Conservation (phyloP, 2,888 invertebrate species). For the Halictus ligatus region DNA sequence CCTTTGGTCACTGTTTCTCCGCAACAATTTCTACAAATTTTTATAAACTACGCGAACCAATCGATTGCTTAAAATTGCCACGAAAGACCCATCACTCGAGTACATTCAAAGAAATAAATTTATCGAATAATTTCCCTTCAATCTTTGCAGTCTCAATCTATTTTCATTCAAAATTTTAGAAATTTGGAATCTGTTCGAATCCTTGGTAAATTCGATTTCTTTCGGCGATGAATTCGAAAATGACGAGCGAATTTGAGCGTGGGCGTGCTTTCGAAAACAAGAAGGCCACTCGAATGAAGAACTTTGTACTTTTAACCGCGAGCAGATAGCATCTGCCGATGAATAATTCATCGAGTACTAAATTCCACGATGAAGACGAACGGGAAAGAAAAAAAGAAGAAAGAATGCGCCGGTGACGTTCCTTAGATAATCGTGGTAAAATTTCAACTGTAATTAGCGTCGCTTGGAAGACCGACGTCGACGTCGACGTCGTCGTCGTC, state of each 20-base stretch:
- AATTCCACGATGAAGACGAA: conserved; percentile 14
- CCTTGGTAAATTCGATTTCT: too few species aligned
- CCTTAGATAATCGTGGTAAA: background rate
- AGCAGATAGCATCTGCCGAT: conserved; percentile 16
- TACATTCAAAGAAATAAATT: background rate
- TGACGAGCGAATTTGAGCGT: background rate
- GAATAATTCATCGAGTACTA: conserved; percentile 23
- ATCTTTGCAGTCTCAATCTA: background rate
- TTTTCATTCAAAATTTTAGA: background rate
- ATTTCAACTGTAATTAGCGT: background rate
- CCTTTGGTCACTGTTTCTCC: too few species aligned
- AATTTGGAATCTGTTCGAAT: too few species aligned
- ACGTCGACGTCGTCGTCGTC: background rate
- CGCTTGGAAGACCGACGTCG: background rate
- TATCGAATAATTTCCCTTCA: background rate
- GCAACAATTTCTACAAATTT: too few species aligned
- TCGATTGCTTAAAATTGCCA: too few species aligned
- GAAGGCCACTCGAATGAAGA: conserved; percentile 6
- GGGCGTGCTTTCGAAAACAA: background rate
- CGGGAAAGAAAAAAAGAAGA: background rate
- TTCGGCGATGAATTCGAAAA: background rate
- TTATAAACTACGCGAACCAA: too few species aligned
- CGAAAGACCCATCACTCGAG: too few species aligned
- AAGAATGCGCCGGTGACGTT: background rate
- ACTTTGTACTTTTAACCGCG: conserved; percentile 26